Base-by-base conservation (phyloP, 2,797 vertebrate species). In the Cossypha caffra region DNA sequence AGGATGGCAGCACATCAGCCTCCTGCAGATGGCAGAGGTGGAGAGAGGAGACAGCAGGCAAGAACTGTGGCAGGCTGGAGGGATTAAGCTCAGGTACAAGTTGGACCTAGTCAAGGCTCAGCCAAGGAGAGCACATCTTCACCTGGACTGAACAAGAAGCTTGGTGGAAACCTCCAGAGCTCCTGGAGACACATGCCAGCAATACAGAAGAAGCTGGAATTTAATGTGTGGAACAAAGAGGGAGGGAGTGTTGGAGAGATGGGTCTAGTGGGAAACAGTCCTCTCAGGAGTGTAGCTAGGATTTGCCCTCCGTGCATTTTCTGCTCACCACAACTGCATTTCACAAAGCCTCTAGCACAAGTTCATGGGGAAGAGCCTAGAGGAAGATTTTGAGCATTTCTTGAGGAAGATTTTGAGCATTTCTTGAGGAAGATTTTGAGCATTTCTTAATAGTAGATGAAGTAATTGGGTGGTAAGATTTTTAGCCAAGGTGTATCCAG, bases 251-350 rank as follows among this genome's bases (percentile, higher is more conserved):
- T 13, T 80, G 72, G 52, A 67, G 19, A 85, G 10, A 47, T 28
- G 43, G 21, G 16, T 52, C 23, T 42, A 19, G 4, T 57, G 55
- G 19, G 26, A 86, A 88, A 42, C 16, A 69, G 11, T 54, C 29
- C 7, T 38, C 21, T 52, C 51, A 45, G 42, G 11, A n/a, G 2
- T 7, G 13, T 42, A 62, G 25, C 33, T 86, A 52, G 31, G 40
- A 57, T 79, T 82, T 69, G 8, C 2, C 3, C 13, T 40, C 57
- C 0, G 0, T 33, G 43, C 13, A 10, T 63, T 66, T 78, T 90
- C 66, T 68, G 9, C 13, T 51, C 43, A n/a, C 38, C 40, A 61
- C 38, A 86, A 37, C 28, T 51, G 54, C 52, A 54, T 84, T 90
- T 81, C 62, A 69, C 33, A 51, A 83, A 64, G 48, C 42, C 12